A percentile compares a stretch with the other conserved stretches of the same genome.
Conservation (phyloP, 2,888 invertebrate genomes). For the Noctua fimbriata region DNA sequence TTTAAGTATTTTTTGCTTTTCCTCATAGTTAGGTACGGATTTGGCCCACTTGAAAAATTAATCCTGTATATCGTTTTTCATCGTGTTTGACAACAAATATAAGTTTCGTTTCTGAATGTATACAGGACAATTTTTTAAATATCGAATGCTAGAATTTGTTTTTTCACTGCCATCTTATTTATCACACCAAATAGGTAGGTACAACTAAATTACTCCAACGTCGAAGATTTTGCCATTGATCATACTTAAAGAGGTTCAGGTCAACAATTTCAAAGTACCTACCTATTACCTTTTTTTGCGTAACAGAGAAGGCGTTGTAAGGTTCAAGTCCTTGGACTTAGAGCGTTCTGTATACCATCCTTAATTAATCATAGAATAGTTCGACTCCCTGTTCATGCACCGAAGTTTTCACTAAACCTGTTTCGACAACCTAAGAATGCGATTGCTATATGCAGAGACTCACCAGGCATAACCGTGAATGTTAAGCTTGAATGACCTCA, state of each 20-base stretch:
- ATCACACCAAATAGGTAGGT: neutral
- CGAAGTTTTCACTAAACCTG: neutral
- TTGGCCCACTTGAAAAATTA: neutral
- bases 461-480: neutral
- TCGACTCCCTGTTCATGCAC: neutral
- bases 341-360: neutral
- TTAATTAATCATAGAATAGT: neutral
- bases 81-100: neutral
- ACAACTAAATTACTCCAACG: neutral
- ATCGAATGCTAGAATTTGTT: neutral
- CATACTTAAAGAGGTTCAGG: neutral
- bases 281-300: neutral
- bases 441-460: neutral
- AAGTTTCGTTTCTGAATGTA: neutral
- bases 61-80: neutral
- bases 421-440: neutral
- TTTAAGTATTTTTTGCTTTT: neutral
- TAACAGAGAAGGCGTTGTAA: neutral
- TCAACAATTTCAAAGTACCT: neutral
- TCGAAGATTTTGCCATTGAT: neutral
- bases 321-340: neutral
- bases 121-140: neutral
- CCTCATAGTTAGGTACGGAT: neutral
- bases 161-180: neutral
- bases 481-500: slow-evolving; percentile 5